Evolutionary conservation across 2,113 vertebrate species (phyloP).

Genomic region (Scomber colias): DNA sequence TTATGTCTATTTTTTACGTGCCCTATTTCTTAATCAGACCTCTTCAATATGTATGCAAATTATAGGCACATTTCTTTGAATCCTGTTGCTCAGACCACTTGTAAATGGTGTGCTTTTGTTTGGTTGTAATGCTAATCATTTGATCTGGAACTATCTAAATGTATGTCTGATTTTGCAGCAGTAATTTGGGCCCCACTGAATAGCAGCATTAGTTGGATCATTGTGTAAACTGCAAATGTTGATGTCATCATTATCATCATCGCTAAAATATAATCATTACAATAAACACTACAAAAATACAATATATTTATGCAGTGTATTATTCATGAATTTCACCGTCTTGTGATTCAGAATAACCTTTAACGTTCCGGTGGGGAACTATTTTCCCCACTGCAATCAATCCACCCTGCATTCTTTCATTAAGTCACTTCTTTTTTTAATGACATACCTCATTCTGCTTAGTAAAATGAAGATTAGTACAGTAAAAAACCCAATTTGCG

Average conservation of each 20-base stretch:
- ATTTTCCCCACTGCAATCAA: constrained; percentile 51
- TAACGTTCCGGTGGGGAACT: constrained; percentile 42
- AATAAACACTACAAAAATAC: constrained; percentile 1
- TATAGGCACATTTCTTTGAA: background rate
- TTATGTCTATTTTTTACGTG: constrained; percentile 5
- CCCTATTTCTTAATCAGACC: background rate
- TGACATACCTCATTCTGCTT: constrained; percentile 78
- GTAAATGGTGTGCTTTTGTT: background rate
- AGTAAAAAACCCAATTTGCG: constrained; percentile 80
- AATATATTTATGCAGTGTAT: constrained; percentile 4
- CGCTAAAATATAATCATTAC: constrained; percentile 29
- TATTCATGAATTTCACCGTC: constrained; percentile 42
- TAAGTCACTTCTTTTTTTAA: constrained; percentile 72
- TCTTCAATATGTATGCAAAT: constrained; percentile 1
- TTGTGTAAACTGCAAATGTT: constrained; percentile 13
- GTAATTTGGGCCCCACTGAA: constrained; percentile 17
- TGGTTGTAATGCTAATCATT: background rate
- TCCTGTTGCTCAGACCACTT: background rate
- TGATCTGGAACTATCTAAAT: background rate
- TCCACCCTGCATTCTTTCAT: constrained; percentile 75
- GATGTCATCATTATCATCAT: constrained; percentile 21
- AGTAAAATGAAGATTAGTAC: constrained; percentile 80
- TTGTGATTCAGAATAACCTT: constrained; percentile 61
- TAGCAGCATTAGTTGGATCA: constrained; percentile 13
- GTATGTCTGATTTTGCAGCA: background rate